These are phyloP conservation scores for Pseudomugil tenellus DNA, from an alignment of 2,797 vertebrate species.

Conservation along the genomic window DNA sequence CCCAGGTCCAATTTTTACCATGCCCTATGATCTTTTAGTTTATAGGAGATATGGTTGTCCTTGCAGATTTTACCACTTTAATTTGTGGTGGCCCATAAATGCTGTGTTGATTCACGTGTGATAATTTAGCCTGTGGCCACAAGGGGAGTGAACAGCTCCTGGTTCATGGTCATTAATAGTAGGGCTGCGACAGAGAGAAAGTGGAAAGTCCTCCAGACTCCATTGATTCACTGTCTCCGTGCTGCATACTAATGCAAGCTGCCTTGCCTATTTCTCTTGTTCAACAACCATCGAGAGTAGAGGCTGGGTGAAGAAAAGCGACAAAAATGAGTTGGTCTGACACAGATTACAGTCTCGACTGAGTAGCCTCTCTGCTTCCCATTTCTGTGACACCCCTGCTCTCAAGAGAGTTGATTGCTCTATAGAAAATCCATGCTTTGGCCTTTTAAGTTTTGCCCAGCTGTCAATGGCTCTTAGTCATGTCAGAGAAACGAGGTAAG, in stretches of 20 bases:
- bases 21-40: constrained; percentile 54
- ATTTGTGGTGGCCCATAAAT: constrained; percentile 88
- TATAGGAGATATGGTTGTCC: constrained; percentile 86
- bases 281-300: constrained; percentile 43
- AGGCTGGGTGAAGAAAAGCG: constrained; percentile 11
- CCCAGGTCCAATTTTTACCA: constrained; percentile 28
- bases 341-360: constrained; percentile 51
- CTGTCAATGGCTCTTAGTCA: constrained; percentile 50
- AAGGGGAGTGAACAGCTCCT: constrained; percentile 73
- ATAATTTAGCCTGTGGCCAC: constrained; percentile 81
- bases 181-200: constrained; percentile 73
- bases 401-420: constrained; percentile 52
- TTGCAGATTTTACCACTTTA: constrained; percentile 88
- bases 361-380: constrained; percentile 23
- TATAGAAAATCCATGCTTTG: constrained; percentile 42
- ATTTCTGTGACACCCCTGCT: constrained; percentile 37
- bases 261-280: constrained; percentile 51
- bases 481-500: constrained; percentile 36
- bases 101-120: constrained; percentile 87
- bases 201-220: constrained; percentile 77
- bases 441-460: constrained; percentile 51
- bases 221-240: constrained; percentile 76
- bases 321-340: constrained; percentile 44
- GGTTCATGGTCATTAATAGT: constrained; percentile 82
- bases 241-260: constrained; percentile 74